Evolutionary conservation across 2,888 invertebrate genomes (phyloP), one percentile per base, ranked within the genome.

Genomic region (Ischnura elegans): DNA sequence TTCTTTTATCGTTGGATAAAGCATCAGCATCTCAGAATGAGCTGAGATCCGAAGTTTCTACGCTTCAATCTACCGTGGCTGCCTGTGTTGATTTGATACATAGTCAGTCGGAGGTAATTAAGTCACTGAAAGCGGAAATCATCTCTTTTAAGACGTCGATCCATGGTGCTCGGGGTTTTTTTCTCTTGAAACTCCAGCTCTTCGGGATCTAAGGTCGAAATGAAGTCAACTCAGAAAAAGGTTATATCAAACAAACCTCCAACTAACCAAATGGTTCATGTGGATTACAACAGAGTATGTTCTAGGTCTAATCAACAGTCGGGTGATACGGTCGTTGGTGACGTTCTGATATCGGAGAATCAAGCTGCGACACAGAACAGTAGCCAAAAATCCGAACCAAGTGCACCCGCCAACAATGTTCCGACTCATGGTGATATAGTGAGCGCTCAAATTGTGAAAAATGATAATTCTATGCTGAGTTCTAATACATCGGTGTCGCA

Each of bases 41-140:
- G 66, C n/a, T 66, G 66, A 66, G 66, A 8, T 66, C n/a, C 29
- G 29, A 66, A 6, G 66, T 66, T 16, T 66, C 29, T 19, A 16
- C 19, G n/a, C 29, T 66, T 66, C 66, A 19, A 66, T 66, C 66
- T 29, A 66, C 66, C 29, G n/a, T 66, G 8, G 66, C 8, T 16
- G 66, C 66, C 66, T 66, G 66, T 66, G 66, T 66, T 66, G 66
- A 66, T 66, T 66, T 66, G 19, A 66, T 66, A 8, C 29, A n/a
- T 8, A 4, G 66, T 66, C 66, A 66, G 66, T n/a, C 66, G 29
- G 66, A 66, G n/a, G 66, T 29, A 66, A 66, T 66, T 66, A 66
- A 29, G n/a, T 66, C 66, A 3, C 66, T 66, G 66, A 66, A 66
- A 29, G 66, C n/a, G 4, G 29, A 66, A n/a, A 29, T 66, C 29